These are phyloP conservation scores for Micronycteris hirsuta DNA, from an alignment of 2,113 vertebrate genomes.

Conservation along the genomic window DNA sequence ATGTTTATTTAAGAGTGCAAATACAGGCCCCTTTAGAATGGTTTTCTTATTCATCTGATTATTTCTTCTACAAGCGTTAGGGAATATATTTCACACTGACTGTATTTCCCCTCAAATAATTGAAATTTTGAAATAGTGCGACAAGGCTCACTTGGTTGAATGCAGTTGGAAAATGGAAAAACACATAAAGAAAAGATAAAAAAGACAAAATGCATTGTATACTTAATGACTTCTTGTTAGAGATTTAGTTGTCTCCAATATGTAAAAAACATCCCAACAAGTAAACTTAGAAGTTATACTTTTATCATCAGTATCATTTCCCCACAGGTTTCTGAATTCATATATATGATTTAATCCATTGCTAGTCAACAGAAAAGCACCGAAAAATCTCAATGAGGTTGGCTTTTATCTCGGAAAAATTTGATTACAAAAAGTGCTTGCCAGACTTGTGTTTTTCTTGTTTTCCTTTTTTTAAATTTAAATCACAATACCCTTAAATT, in stretches of 20 bases:
- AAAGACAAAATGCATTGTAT: background rate
- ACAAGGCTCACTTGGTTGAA: slow-evolving; percentile 5
- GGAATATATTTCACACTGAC: slow-evolving; percentile 29
- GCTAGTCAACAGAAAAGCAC: background rate
- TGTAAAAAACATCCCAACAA: slow-evolving; percentile 45
- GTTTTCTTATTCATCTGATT: slow-evolving; percentile 21
- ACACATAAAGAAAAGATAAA: background rate
- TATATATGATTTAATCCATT: background rate
- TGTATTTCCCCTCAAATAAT: slow-evolving; percentile 18
- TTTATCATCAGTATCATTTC: slow-evolving; percentile 49
- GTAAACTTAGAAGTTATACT: slow-evolving; percentile 50
- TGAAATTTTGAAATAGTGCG: slow-evolving; percentile 39
- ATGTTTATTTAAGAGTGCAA: background rate
- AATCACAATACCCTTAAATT: background rate
- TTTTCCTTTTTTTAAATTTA: background rate
- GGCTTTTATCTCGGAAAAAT: background rate
- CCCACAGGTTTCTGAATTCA: background rate
- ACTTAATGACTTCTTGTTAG: slow-evolving; percentile 19
- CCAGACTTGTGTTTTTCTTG: background rate
- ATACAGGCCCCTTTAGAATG: background rate
- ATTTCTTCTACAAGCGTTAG: slow-evolving; percentile 33
- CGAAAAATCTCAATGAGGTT: background rate
- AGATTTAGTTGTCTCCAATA: background rate
- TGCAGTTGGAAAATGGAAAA: background rate
- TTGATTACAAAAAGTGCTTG: background rate